These are phyloP conservation scores for Poecilia velifera DNA, from an alignment of 2,797 vertebrate genomes.

Conservation along the genomic window DNA sequence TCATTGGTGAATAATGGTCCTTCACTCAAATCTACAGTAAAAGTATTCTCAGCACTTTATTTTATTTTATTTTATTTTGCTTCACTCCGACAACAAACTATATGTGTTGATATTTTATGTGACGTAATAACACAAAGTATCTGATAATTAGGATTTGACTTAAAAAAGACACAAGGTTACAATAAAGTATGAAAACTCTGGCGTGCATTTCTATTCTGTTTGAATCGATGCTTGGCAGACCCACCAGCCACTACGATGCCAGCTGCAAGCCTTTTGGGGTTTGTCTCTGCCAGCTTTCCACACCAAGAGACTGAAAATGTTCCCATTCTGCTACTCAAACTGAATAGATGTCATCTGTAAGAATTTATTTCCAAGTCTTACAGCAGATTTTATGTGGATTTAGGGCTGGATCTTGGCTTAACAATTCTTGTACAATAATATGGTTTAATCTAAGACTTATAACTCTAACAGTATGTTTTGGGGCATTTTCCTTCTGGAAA, in stretches of 20 bases:
- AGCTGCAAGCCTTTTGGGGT: background rate
- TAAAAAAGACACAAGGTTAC: background rate
- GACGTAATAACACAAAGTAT: background rate
- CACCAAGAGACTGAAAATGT: background rate
- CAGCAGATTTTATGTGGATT: background rate
- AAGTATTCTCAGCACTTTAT: background rate
- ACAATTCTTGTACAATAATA: background rate
- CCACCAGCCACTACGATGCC: background rate
- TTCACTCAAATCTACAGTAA: background rate
- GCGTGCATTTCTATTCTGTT: background rate
- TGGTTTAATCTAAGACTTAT: background rate
- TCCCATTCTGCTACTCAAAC: background rate
- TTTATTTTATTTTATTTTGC: background rate
- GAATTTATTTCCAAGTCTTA: background rate
- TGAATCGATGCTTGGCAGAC: background rate
- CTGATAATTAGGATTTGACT: background rate
- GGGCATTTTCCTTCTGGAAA: background rate
- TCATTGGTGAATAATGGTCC: background rate
- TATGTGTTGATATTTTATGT: background rate
- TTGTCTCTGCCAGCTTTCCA: background rate
- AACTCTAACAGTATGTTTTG: background rate
- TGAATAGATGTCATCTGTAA: background rate
- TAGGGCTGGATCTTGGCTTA: background rate
- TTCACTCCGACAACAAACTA: background rate
- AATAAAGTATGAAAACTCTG: background rate